Percentiles rank a stretch among this genome's conserved stretches.
Evolutionary conservation across 1,140 invertebrate genomes (phyloP).

Genomic region (Aleiodes sp.): DNA sequence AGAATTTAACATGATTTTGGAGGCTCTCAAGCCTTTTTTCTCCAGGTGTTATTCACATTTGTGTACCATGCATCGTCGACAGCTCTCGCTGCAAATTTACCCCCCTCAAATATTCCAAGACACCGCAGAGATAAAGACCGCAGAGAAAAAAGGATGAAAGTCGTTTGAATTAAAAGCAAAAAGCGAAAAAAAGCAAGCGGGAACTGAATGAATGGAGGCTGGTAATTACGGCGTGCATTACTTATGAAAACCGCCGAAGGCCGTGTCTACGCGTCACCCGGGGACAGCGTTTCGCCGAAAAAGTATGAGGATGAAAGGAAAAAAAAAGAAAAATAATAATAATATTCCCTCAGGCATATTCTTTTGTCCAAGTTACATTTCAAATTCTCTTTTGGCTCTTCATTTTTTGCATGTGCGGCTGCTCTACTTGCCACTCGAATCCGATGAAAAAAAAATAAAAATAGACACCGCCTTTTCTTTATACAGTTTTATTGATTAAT

Average conservation of each 20-base stretch:
- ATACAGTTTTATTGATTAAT: not conserved
- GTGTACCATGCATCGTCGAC: not conserved
- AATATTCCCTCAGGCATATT: not conserved
- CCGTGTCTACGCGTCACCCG: not conserved
- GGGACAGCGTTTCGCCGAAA: not conserved
- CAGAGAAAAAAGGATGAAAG: not conserved
- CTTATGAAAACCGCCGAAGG: constrained; percentile 44
- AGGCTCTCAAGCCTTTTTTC: not conserved
- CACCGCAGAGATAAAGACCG: not conserved
- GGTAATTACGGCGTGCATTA: constrained; percentile 59
- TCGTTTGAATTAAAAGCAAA: not conserved
- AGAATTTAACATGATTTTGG: not conserved
- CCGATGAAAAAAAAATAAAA: not conserved
- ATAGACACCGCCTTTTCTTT: not conserved
- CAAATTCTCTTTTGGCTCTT: not conserved
- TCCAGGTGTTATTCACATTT: too few relatives aligned
- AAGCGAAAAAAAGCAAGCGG: not conserved
- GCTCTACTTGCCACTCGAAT: not conserved
- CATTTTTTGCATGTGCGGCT: not conserved
- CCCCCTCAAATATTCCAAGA: not conserved
- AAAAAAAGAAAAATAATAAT: not conserved
- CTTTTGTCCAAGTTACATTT: not conserved
- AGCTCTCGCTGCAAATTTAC: not conserved
- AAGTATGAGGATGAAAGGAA: too few relatives aligned
- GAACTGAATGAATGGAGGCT: constrained; percentile 47